Conservation (phyloP, 1,140 invertebrate species). For the Lepeophtheirus salmonis region DNA sequence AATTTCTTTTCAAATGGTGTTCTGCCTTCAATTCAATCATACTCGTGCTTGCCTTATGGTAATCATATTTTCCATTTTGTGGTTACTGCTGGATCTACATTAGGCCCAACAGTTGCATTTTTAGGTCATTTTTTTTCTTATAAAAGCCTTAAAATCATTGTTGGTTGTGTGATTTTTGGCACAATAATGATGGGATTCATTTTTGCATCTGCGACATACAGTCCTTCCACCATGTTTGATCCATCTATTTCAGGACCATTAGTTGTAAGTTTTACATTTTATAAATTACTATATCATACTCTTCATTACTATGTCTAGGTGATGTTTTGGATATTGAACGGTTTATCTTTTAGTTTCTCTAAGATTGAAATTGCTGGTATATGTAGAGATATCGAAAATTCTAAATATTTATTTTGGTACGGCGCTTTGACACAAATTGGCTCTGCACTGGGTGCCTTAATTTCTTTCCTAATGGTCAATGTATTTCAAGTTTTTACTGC, state of each 20-base stretch:
- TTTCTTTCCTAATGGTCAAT: conserved; percentile 52
- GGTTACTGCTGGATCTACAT: conserved; percentile 55
- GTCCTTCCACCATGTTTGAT: conserved; percentile 44
- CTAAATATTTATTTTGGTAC: conserved; percentile 42
- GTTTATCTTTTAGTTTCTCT: conserved; percentile 41
- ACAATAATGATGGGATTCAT: conserved; percentile 41
- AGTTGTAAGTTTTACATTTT: conserved; percentile 48
- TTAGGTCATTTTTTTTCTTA: conserved; percentile 49
- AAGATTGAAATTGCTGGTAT: conserved; percentile 58
- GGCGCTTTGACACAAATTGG: conserved; percentile 59
- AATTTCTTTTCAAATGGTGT: conserved; percentile 54
- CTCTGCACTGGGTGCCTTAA: conserved; percentile 50
- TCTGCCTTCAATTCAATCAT: conserved; percentile 63
- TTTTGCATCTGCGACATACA: conserved; percentile 50
- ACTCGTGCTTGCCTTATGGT: conserved; percentile 70
- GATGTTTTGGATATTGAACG: neutral
- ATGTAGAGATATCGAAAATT: conserved; percentile 34
- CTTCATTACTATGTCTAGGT: no score
- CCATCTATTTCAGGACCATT: conserved; percentile 38
- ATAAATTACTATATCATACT: no score
- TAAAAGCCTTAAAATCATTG: conserved; percentile 37
- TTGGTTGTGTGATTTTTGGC: conserved; percentile 33
- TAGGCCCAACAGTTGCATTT: conserved; percentile 62
- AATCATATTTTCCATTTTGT: conserved; percentile 57
- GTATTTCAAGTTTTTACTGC: conserved; percentile 28